Percentiles rank a stretch among this genome's conserved stretches.
Evolutionary conservation across 2,797 vertebrate species (phyloP).

Genomic region (Cottoperca gobio): DNA sequence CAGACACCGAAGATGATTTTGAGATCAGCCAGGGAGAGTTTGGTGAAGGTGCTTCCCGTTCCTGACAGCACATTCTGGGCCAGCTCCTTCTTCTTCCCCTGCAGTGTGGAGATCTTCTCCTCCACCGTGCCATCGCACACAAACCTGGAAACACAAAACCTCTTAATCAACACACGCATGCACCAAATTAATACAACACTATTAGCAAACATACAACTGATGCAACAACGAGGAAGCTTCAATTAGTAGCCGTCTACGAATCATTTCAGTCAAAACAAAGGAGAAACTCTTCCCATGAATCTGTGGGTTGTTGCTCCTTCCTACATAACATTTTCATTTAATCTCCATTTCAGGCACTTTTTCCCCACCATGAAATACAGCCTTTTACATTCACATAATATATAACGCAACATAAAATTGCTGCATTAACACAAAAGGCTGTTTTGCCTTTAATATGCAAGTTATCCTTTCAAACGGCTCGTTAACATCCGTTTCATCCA

Average conservation of each 20-base stretch:
- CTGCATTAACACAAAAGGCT: no score
- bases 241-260: not conserved
- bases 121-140: constrained; percentile 94
- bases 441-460: no score
- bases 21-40: constrained; percentile 93
- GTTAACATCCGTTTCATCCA: no score
- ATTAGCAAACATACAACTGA: not conserved
- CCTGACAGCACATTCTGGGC: constrained; percentile 93
- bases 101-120: constrained; percentile 93
- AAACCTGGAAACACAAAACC: constrained; percentile 84
- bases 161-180: not conserved
- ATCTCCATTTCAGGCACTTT: no score
- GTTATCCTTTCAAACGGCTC: no score
- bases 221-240: not conserved
- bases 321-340: not conserved
- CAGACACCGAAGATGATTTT: constrained; percentile 89
- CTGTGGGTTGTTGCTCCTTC: not conserved
- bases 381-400: no score
- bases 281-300: not conserved
- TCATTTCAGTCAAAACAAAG: not conserved
- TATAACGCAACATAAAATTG: no score
- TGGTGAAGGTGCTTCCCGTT: constrained; percentile 85
- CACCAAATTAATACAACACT: not conserved
- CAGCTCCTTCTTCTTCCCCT: constrained; percentile 92
- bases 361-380: no score